Conservation (phyloP, 2,888 invertebrate species). For the Melanotus villosus region DNA sequence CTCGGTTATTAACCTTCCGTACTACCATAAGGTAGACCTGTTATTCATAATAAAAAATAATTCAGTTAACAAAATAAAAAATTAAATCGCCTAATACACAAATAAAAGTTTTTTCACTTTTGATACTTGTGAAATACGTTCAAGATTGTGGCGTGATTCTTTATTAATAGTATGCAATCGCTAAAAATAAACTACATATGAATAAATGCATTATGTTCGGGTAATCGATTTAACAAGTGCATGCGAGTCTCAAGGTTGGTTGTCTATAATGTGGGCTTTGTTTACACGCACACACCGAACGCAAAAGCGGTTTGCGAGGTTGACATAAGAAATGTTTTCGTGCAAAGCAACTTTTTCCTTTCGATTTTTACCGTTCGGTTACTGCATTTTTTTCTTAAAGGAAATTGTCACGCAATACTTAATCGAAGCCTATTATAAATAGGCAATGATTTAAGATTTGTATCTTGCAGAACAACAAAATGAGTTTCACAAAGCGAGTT, state of each 20-base stretch:
- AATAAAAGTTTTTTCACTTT: too few relatives aligned
- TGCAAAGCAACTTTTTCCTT: conserved; percentile 30
- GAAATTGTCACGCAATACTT: conserved; percentile 25
- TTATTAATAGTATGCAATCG: conserved; percentile 16
- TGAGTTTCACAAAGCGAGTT: too few relatives aligned
- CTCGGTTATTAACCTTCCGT: conserved; percentile 6
- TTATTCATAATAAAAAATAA: too few relatives aligned
- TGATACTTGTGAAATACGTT: too few relatives aligned
- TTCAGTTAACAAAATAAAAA: too few relatives aligned
- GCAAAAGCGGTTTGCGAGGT: conserved; percentile 13
- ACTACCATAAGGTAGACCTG: too few relatives aligned
- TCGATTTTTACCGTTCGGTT: conserved; percentile 10
- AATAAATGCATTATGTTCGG: conserved; percentile 49
- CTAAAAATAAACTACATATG: conserved; percentile 45
- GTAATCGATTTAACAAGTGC: conserved; percentile 49
- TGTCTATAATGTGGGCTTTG: conserved; percentile 14
- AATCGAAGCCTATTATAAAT: conserved; percentile 2
- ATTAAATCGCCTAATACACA: too few relatives aligned
- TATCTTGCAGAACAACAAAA: too few relatives aligned
- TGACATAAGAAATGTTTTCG: conserved; percentile 11
- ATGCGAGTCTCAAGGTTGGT: conserved; percentile 46
- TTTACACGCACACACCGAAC: conserved; percentile 4
- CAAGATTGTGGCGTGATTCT: too few relatives aligned
- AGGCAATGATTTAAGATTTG: too few relatives aligned
- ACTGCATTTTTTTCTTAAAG: background rate